Evolutionary conservation across 2,888 invertebrate genomes (phyloP).

Genomic region (Ennomos fuscantarius): DNA sequence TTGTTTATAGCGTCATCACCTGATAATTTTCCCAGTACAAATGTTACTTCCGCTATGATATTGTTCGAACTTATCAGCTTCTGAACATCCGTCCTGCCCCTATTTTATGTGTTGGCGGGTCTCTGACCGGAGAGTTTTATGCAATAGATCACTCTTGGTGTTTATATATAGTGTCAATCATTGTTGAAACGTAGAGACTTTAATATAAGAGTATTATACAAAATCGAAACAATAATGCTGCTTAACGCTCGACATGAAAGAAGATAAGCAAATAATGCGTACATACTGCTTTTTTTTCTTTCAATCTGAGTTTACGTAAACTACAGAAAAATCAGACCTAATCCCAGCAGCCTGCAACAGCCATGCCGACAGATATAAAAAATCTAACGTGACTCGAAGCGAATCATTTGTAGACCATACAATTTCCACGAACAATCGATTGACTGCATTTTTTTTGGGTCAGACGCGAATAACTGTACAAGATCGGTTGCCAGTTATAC

Average conservation of each 20-base stretch:
- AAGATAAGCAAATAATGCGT: too few relatives aligned
- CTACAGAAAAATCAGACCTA: constrained; percentile 20
- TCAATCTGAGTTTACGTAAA: constrained; percentile 28
- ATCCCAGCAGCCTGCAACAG: constrained; percentile 7
- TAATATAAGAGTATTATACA: too few relatives aligned
- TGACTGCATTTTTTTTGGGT: constrained; percentile 49
- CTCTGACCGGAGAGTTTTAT: constrained; percentile 24
- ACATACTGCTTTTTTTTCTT: too few relatives aligned
- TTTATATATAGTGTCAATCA: too few relatives aligned
- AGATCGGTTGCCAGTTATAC: not conserved
- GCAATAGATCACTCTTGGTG: too few relatives aligned
- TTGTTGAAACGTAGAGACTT: too few relatives aligned
- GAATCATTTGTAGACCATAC: constrained; percentile 31
- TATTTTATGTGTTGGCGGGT: constrained; percentile 35
- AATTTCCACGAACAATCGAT: constrained; percentile 45
- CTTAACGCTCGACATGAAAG: too few relatives aligned
- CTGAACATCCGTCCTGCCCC: constrained; percentile 38
- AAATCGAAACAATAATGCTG: too few relatives aligned
- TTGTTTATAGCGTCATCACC: constrained; percentile 32
- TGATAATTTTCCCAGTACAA: constrained; percentile 29
- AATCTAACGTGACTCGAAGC: constrained; percentile 23
- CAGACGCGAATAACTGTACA: constrained; percentile 51
- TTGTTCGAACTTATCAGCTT: constrained; percentile 53
- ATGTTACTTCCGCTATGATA: constrained; percentile 50
- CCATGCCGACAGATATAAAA: not conserved